Percentiles rank a stretch among this genome's conserved stretches.
Conservation (phyloP, 2,113 vertebrate species). For the Lepidothrix coronata region DNA sequence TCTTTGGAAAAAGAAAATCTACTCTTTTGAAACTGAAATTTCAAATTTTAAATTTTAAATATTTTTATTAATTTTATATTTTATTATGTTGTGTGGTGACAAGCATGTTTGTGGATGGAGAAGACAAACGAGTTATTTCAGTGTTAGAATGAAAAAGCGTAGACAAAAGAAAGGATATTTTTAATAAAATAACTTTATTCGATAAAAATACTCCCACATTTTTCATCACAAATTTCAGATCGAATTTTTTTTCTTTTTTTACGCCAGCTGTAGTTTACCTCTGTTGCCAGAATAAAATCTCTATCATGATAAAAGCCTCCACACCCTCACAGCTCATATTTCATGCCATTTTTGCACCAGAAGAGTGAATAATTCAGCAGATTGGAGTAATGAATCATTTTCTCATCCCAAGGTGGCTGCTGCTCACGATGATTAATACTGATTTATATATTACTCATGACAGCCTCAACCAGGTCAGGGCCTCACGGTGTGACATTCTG, state of each 20-base stretch:
- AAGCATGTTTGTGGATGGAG: background rate
- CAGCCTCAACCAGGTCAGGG: slow-evolving; percentile 41
- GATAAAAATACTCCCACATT: background rate
- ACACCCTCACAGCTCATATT: slow-evolving; percentile 54
- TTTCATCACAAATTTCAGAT: background rate
- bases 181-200: background rate
- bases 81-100: background rate
- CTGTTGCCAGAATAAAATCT: background rate
- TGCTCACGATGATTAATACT: slow-evolving; percentile 55
- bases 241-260: background rate
- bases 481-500: background rate
- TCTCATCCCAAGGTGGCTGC: slow-evolving; percentile 64
- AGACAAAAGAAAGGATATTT: background rate
- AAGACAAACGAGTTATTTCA: background rate
- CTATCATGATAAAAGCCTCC: slow-evolving; percentile 29
- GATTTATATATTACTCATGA: slow-evolving; percentile 62
- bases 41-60: background rate
- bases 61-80: background rate
- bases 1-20: background rate
- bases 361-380: slow-evolving; percentile 70
- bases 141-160: background rate
- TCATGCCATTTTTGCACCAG: slow-evolving; percentile 66
- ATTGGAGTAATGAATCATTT: slow-evolving; percentile 70
- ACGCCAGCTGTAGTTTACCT: background rate
- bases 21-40: background rate